Conservation (phyloP, 1,140 invertebrate species). For the Lepidurus couesii region DNA sequence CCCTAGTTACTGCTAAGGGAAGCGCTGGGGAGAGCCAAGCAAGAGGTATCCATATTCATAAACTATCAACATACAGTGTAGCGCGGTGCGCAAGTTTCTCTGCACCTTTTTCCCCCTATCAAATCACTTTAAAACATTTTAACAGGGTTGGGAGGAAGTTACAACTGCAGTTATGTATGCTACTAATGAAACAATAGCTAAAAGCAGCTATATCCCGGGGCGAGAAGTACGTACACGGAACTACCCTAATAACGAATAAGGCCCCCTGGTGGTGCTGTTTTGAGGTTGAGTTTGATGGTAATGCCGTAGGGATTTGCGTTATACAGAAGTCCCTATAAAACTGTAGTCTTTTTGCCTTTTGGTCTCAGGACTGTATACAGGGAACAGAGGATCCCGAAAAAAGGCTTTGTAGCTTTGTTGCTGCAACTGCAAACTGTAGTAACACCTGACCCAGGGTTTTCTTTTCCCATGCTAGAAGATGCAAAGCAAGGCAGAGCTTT, state of each 20-base stretch:
- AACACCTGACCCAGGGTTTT: conserved; percentile 17
- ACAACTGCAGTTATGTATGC: not conserved
- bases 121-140: no score
- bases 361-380: not conserved
- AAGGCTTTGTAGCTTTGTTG: conserved; percentile 9
- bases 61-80: not conserved
- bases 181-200: not conserved
- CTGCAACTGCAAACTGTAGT: not conserved
- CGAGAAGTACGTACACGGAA: not conserved
- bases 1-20: not conserved
- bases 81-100: not conserved
- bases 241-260: no score
- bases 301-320: not conserved
- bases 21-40: not conserved
- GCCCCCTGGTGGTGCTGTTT: no score
- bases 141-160: not conserved
- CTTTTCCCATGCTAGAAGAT: conserved; percentile 10
- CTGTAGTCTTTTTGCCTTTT: not conserved
- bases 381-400: not conserved
- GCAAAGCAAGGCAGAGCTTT: not conserved
- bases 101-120: not conserved
- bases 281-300: not conserved
- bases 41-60: conserved; percentile 16
- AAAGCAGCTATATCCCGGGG: not conserved
- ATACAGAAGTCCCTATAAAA: not conserved